phyloP scores from a whole-genome alignment of 2,888 invertebrate genomes.

The Saturnia pavonia region DNA sequence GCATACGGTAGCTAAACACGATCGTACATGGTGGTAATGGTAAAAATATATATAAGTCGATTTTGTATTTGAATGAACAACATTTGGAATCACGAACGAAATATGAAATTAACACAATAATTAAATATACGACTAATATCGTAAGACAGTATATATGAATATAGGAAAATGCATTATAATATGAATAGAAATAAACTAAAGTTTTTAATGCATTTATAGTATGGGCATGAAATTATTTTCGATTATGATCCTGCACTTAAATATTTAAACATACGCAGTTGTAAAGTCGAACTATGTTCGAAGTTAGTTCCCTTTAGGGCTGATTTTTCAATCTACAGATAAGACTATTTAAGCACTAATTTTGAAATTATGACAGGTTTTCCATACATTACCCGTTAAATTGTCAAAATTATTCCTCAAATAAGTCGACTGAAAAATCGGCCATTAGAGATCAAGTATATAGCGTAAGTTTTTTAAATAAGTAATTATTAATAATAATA shows the following conservation, averaged over 20 bases:
- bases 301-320: too few species aligned
- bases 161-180: neutral
- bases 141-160: neutral
- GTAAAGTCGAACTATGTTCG: too few species aligned
- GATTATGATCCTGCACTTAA: too few species aligned
- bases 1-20: constrained; percentile 4
- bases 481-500: neutral
- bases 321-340: too few species aligned
- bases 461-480: neutral
- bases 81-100: neutral
- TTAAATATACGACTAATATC: neutral
- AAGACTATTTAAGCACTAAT: too few species aligned
- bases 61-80: neutral
- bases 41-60: neutral
- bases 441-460: neutral
- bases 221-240: too few species aligned
- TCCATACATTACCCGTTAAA: too few species aligned
- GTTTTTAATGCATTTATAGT: too few species aligned
- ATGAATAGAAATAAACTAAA: neutral
- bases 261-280: too few species aligned
- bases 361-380: too few species aligned
- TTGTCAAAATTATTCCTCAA: too few species aligned
- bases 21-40: neutral
- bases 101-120: neutral
- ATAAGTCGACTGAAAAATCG: too few species aligned